Base-by-base conservation (phyloP, 2,888 invertebrate species). In the Himalopsyche tibetana region DNA sequence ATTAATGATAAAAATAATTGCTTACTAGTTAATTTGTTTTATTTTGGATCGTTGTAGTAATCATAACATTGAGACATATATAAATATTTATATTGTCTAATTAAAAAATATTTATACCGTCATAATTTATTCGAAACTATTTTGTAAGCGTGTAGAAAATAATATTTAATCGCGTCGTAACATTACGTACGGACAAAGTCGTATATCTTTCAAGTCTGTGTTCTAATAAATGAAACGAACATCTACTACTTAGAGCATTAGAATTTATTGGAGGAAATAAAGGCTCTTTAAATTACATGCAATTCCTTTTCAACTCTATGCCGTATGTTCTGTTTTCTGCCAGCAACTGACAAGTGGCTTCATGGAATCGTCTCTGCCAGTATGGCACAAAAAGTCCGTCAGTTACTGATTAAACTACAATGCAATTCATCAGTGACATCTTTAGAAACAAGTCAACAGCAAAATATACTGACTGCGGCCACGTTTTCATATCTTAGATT, bases 271-370 rank as follows among this genome's bases (percentile, higher is more conserved):
- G 82, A 56, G 84, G 86, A 88, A 88, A 87, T 87, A 87, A 87
- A 88, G 84, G 85, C 87, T 85, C 83, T 79, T 88, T 87, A 88
- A 87, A 88, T 88, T 88, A 87, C 87, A 87, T 87, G 87, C 87
- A 88, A 87, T 87, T 88, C 88, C 85, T 85, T 87, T 85, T 83
- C 80, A 51, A 87, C 82, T 74, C 28, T 38, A 36, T 74, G 74
- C 74, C 74, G 74, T 38, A 74, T 74, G 74, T 74, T 74, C 74
- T 74, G 9, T 36, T 17, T 69, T 56, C 69, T 69, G 74, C 38
- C 15, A 74, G 15, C 74, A 74, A 74, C 74, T 74, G 74, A 74
- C 74, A 74, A 74, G 74, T 38, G 74, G 38, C 74, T 74, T 74
- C 74, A 74, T 74, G 74, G 74, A 38, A 74, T 28, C 74, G 15